phyloP scores from a whole-genome alignment of 2,888 invertebrate genomes.

The Drosophila greeni region DNA sequence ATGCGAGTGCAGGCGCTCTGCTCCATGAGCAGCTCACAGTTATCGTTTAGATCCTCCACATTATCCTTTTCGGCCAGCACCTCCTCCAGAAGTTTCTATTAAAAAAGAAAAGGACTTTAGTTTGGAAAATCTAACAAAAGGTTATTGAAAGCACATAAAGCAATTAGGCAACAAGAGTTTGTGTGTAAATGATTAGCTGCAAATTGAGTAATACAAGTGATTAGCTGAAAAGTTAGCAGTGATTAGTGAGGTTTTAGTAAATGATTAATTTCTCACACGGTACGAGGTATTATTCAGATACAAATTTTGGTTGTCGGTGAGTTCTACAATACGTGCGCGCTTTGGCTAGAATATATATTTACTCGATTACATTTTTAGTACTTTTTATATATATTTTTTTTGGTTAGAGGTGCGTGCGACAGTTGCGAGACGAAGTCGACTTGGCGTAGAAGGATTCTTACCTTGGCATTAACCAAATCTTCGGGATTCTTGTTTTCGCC shows the following conservation, averaged over 20 bases:
- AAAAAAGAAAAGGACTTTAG: slow-evolving; percentile 24
- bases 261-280: slow-evolving; percentile 32
- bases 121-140: background rate
- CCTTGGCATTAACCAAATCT: slow-evolving; percentile 87
- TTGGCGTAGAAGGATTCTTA: slow-evolving; percentile 76
- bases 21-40: slow-evolving; percentile 92
- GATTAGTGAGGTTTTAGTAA: slow-evolving; percentile 57
- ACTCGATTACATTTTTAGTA: slow-evolving; percentile 50
- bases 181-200: slow-evolving; percentile 55
- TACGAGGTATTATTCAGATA: slow-evolving; percentile 24
- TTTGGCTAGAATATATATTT: slow-evolving; percentile 10
- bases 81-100: slow-evolving; percentile 84
- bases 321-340: slow-evolving; percentile 38
- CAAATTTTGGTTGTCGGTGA: slow-evolving; percentile 35
- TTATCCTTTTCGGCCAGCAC: slow-evolving; percentile 87
- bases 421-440: slow-evolving; percentile 38
- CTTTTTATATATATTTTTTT: slow-evolving; percentile 40
- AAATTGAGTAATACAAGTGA: slow-evolving; percentile 49
- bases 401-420: slow-evolving; percentile 64
- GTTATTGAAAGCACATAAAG: slow-evolving; percentile 54
- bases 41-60: slow-evolving; percentile 90
- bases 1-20: slow-evolving; percentile 91
- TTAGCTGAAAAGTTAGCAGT: slow-evolving; percentile 66
- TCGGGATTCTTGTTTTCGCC: slow-evolving; percentile 88
- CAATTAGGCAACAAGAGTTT: slow-evolving; percentile 55